Evolutionary conservation across 2,888 invertebrate species (phyloP).

Genomic region (Hemaris fuciformis): DNA sequence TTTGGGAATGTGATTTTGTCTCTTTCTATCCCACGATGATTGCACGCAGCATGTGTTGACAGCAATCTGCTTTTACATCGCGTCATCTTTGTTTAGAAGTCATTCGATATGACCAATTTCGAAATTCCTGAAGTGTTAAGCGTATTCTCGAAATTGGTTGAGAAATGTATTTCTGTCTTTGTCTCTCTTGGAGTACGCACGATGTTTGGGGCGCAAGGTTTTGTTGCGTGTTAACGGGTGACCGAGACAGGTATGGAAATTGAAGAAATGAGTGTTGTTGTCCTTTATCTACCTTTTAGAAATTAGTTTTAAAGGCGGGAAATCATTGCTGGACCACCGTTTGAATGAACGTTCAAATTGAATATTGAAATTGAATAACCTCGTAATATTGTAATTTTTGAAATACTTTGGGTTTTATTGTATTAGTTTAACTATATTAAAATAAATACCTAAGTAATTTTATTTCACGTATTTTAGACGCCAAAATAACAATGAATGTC

Average conservation of each 20-base stretch:
- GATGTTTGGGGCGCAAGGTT: constrained; percentile 37
- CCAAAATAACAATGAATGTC: too few relatives aligned
- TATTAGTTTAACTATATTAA: too few relatives aligned
- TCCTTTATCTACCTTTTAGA: constrained; percentile 22
- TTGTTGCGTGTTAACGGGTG: constrained; percentile 25
- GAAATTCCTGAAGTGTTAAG: constrained; percentile 53
- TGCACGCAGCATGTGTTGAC: constrained; percentile 41
- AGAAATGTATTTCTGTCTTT: constrained; percentile 69
- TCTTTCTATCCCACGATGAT: constrained; percentile 54
- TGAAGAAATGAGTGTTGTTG: constrained; percentile 26
- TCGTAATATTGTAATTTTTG: too few relatives aligned
- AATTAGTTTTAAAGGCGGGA: constrained; percentile 5
- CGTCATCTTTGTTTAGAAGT: constrained; percentile 77
- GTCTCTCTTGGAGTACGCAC: constrained; percentile 36
- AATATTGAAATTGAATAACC: too few relatives aligned
- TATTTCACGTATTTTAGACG: too few relatives aligned
- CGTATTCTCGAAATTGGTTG: constrained; percentile 63
- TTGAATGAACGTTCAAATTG: neutral
- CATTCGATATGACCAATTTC: constrained; percentile 55
- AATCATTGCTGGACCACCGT: neutral
- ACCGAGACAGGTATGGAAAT: constrained; percentile 39
- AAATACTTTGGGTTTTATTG: too few relatives aligned
- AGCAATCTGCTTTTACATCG: constrained; percentile 57
- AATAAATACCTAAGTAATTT: too few relatives aligned
- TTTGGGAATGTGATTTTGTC: constrained; percentile 69